phyloP scores from a whole-genome alignment of 2,888 invertebrate species.

The Automeris io region DNA sequence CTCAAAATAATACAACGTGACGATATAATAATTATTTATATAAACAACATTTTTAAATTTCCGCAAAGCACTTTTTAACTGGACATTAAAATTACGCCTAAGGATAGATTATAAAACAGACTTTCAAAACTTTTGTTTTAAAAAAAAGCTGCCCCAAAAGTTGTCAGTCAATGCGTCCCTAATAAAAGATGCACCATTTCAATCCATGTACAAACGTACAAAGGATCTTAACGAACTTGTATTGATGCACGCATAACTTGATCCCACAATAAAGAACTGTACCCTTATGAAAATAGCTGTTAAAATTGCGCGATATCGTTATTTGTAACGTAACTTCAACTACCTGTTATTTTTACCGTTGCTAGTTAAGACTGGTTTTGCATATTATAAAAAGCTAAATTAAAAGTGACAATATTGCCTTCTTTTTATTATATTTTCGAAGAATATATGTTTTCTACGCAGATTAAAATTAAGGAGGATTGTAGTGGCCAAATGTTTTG shows the following conservation, averaged over 20 bases:
- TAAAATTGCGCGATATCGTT: neutral
- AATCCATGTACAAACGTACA: neutral
- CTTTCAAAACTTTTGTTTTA: too few species aligned
- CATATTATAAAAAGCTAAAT: neutral
- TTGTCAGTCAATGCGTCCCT: neutral
- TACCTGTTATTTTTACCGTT: constrained; percentile 2
- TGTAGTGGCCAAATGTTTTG: too few species aligned
- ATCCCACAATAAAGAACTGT: neutral
- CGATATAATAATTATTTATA: too few species aligned
- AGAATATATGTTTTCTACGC: too few species aligned
- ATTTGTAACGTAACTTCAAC: neutral
- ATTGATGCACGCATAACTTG: neutral
- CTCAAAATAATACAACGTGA: too few species aligned
- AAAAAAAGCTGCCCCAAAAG: constrained; percentile 1
- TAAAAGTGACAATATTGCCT: neutral
- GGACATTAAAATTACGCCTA: too few species aligned
- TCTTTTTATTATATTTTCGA: neutral
- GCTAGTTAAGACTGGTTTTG: neutral
- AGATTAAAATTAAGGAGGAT: too few species aligned
- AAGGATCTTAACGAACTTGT: neutral
- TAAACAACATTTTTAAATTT: too few species aligned
- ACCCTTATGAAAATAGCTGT: neutral
- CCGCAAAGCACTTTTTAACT: too few species aligned
- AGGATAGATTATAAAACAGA: too few species aligned
- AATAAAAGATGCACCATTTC: constrained; percentile 18